Evolutionary conservation across 2,888 invertebrate species (phyloP).

Genomic region (Chymomyza procnemis): DNA sequence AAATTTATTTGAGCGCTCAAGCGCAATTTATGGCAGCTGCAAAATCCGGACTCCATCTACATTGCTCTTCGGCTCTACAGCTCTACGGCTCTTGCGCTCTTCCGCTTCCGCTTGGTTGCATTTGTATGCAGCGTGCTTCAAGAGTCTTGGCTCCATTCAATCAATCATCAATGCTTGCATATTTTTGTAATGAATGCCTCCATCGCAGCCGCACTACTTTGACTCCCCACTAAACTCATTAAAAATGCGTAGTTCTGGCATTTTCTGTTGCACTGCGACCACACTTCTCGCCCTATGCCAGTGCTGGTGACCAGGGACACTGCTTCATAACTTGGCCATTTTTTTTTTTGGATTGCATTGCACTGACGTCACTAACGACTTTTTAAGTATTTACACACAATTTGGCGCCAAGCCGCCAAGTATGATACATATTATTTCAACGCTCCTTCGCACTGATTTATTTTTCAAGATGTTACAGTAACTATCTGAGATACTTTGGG

Average conservation of each 20-base stretch:
- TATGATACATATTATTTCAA: slow-evolving; percentile 37
- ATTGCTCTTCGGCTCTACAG: background rate
- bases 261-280: background rate
- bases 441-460: background rate
- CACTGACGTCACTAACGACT: slow-evolving; percentile 52
- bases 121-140: slow-evolving; percentile 7
- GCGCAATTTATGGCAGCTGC: slow-evolving; percentile 52
- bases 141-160: slow-evolving; percentile 35
- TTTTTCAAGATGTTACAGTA: background rate
- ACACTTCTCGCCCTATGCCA: background rate
- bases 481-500: background rate
- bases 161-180: slow-evolving; percentile 56
- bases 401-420: slow-evolving; percentile 54
- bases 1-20: slow-evolving; percentile 58
- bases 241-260: slow-evolving; percentile 42
- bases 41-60: background rate
- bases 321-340: slow-evolving; percentile 30
- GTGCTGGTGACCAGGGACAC: background rate
- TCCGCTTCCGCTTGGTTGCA: slow-evolving; percentile 6
- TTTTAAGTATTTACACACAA: slow-evolving; percentile 72
- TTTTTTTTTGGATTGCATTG: slow-evolving; percentile 33
- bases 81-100: background rate
- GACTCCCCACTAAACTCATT: slow-evolving; percentile 43
- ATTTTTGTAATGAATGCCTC: slow-evolving; percentile 51
- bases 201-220: background rate